Conservation (phyloP, 2,888 invertebrate genomes). For the Allygus modestus region DNA sequence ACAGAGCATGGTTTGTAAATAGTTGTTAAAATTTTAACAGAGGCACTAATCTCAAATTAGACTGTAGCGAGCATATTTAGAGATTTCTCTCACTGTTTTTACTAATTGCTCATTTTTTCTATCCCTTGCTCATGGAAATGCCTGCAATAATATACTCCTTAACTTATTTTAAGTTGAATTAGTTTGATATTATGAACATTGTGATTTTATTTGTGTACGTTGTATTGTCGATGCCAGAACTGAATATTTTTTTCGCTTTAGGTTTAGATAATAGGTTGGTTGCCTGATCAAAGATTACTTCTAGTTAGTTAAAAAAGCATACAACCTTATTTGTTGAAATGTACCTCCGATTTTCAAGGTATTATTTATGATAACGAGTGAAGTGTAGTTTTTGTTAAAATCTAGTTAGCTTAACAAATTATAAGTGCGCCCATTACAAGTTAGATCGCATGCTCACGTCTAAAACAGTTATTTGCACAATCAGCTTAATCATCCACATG, state of each 20-base stretch:
- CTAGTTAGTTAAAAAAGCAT: no score
- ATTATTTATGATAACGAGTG: no score
- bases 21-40: constrained; percentile 48
- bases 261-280: not conserved
- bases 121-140: constrained; percentile 50
- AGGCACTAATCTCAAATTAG: constrained; percentile 55
- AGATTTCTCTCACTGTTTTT: constrained; percentile 33
- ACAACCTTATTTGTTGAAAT: no score
- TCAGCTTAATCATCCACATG: no score
- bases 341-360: no score
- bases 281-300: not conserved
- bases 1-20: constrained; percentile 47
- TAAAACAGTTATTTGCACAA: no score
- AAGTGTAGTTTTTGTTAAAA: no score
- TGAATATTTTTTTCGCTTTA: constrained; percentile 28
- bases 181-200: constrained; percentile 50
- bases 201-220: constrained; percentile 38
- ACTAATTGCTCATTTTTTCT: constrained; percentile 52
- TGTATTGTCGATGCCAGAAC: constrained; percentile 25
- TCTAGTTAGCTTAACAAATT: no score
- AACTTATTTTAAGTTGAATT: constrained; percentile 11
- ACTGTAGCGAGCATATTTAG: constrained; percentile 38
- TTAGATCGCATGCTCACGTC: no score
- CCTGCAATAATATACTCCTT: constrained; percentile 50
- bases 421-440: no score